Base-by-base conservation (phyloP, 2,797 vertebrate genomes). In the Scomberomorus guttatus region DNA sequence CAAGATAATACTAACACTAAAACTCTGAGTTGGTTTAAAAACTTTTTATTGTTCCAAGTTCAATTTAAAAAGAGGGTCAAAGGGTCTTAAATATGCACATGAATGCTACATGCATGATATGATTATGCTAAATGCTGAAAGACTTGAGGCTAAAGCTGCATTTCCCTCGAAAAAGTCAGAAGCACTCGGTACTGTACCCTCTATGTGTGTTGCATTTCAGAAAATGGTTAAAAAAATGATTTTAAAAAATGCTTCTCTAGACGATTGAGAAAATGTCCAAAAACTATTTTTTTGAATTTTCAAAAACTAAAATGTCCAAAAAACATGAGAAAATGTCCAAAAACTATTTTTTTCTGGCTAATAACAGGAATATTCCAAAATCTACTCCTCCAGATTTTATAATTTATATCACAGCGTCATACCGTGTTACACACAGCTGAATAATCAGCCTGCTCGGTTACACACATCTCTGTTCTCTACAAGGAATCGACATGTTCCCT, bases 361-460 rank as follows among this genome's bases (percentile, higher is more conserved):
- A 29, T 60, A 48, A 46, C 55, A 22, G 20, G 5, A 7, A 37
- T 9, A 58, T 24, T 22, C 48, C 27, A 56, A 17, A 58, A 22
- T 66, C 32, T 29, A 39, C 46, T 29, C n/a, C 18, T 74, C n/a
- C 27, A 68, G 50, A 63, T 68, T 61, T 65, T 29, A 22, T 12
- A 5, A n/a, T 12, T 14, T 18, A 34, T 24, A 54, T 76, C 63
- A 34, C 7, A 42, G 22, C 73, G 32, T 75, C 65, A 69, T 57
- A 27, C 75, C 59, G 51, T 60, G 65, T 89, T 76, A 63, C 56
- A 24, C 75, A 34, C 64, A 80, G 78, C 72, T 79, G 78, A 76
- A 61, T 51, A 77, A 59, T 22, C 48, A 52, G 20, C 64, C 24
- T 66, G 57, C 66, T 77, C 29, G 51, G 37, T 58, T 27, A n/a